A percentile compares a stretch with the other conserved stretches of the same genome.
Evolutionary conservation across 2,797 vertebrate species (phyloP).

Genomic region (Poeciliopsis infans): DNA sequence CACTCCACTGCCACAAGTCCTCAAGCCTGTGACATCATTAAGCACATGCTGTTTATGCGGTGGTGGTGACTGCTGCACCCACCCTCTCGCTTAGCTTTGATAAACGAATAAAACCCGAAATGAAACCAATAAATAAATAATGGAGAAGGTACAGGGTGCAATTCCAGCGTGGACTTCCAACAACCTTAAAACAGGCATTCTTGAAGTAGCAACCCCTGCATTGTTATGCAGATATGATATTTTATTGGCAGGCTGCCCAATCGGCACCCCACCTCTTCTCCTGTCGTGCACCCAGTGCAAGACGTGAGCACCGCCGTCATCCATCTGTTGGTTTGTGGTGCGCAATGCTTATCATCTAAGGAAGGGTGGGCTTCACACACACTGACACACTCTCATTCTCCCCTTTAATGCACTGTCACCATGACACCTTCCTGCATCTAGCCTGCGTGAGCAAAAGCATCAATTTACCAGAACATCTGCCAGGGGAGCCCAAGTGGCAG

Average conservation of each 20-base stretch:
- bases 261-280: constrained; percentile 2
- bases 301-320: constrained; percentile 48
- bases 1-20: constrained; percentile 42
- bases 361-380: constrained; percentile 35
- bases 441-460: constrained; percentile 35
- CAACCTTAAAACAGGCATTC: constrained; percentile 82
- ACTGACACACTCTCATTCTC: constrained; percentile 41
- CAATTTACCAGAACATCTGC: constrained; percentile 41
- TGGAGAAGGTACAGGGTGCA: constrained; percentile 78
- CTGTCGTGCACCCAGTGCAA: constrained; percentile 11
- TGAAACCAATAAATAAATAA: constrained; percentile 87
- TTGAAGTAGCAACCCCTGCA: constrained; percentile 76
- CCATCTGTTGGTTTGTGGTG: constrained; percentile 60
- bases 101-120: constrained; percentile 83
- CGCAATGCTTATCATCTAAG: constrained; percentile 59
- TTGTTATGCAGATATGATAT: constrained; percentile 81
- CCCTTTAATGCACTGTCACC: constrained; percentile 48
- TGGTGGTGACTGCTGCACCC: constrained; percentile 53
- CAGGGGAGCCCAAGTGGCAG: constrained; percentile 37
- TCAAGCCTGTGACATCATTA: constrained; percentile 75
- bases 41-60: constrained; percentile 66
- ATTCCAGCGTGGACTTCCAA: constrained; percentile 79
- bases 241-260: constrained; percentile 63
- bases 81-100: constrained; percentile 63
- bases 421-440: constrained; percentile 41